phyloP scores from a whole-genome alignment of 1,140 invertebrate genomes.

The Condylostylus longicornis region DNA sequence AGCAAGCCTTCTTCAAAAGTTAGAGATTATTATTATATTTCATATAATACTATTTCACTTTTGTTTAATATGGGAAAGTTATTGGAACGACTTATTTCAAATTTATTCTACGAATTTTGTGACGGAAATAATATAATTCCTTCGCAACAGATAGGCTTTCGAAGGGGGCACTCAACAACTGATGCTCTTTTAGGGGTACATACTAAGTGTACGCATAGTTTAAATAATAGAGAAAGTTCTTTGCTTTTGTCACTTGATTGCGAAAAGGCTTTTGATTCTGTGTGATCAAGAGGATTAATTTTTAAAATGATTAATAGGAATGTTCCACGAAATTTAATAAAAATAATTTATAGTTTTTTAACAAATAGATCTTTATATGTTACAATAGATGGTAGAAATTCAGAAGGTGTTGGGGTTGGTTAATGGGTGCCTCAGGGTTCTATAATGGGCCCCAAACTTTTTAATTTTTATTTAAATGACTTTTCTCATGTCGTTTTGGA shows the following conservation, averaged over 20 bases:
- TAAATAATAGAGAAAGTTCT: not conserved
- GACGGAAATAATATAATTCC: not conserved
- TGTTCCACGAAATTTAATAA: not conserved
- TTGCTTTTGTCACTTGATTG: not conserved
- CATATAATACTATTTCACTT: too few species aligned
- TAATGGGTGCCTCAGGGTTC: not conserved
- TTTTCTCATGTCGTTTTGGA: not conserved
- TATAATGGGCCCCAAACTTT: not conserved
- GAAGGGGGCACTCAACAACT: not conserved
- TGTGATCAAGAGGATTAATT: not conserved
- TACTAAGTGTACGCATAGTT: not conserved
- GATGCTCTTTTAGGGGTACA: not conserved
- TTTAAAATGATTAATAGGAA: not conserved
- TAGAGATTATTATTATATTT: too few species aligned
- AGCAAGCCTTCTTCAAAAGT: not conserved
- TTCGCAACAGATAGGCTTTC: not conserved
- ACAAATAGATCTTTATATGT: not conserved
- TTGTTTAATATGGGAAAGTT: not conserved
- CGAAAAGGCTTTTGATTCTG: not conserved
- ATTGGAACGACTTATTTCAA: not conserved
- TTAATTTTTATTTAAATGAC: not conserved
- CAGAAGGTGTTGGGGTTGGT: not conserved
- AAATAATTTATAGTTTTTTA: too few species aligned
- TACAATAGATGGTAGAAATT: not conserved
- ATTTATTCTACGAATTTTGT: not conserved